Evolutionary conservation across 2,113 vertebrate species (phyloP).

Genomic region (Ctenomys sociabilis): DNA sequence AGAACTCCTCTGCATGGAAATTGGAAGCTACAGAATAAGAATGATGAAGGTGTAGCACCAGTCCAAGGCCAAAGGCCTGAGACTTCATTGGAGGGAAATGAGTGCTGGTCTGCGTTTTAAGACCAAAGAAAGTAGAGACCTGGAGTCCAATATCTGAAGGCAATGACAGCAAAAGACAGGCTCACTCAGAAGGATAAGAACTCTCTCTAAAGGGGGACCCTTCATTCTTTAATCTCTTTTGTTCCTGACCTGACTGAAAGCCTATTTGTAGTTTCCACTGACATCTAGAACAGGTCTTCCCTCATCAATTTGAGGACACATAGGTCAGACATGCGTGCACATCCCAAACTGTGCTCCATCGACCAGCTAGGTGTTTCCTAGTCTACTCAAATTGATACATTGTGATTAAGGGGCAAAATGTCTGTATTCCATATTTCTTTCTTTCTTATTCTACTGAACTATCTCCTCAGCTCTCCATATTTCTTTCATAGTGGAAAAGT

Average conservation of each 20-base stretch:
- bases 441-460: too few relatives aligned
- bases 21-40: neutral
- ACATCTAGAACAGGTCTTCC: neutral
- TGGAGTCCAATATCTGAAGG: accelerated
- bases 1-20: neutral
- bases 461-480: too few relatives aligned
- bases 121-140: neutral
- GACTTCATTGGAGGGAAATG: neutral
- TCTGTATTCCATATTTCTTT: neutral
- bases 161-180: neutral
- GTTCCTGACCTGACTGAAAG: neutral
- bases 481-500: neutral
- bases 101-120: neutral
- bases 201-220: neutral
- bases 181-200: neutral
- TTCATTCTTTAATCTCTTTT: neutral
- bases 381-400: neutral
- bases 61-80: neutral
- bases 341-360: neutral
- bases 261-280: neutral
- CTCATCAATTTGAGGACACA: neutral
- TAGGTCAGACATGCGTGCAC: neutral
- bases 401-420: neutral
- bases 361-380: neutral
- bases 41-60: neutral